Conservation (phyloP, 2,888 invertebrate genomes). For the Spilarctia lutea region DNA sequence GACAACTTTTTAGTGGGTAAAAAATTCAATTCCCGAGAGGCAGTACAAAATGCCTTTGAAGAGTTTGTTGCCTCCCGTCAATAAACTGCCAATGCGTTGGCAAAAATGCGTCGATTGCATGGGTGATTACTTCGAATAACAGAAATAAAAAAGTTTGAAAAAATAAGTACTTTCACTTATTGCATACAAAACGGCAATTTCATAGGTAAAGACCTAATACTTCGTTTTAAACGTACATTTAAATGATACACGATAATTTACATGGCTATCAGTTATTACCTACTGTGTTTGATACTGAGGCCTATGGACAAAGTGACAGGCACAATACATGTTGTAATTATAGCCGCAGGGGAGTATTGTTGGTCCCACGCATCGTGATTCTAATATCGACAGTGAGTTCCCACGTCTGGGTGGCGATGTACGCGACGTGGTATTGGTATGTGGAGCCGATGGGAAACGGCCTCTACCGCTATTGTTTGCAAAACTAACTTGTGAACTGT, state of each 20-base stretch:
- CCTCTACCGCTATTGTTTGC: slow-evolving; percentile 40
- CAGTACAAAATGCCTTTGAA: too few relatives aligned
- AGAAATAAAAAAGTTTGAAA: too few relatives aligned
- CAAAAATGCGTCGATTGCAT: too few relatives aligned
- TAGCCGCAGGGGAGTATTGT: background rate
- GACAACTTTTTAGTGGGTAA: too few relatives aligned
- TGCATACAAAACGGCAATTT: too few relatives aligned
- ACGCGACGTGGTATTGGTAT: background rate
- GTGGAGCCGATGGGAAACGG: slow-evolving; percentile 38
- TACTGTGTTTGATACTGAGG: background rate
- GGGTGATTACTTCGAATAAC: too few relatives aligned
- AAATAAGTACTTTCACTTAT: too few relatives aligned
- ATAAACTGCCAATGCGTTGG: too few relatives aligned
- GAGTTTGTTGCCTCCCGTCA: too few relatives aligned
- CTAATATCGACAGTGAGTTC: slow-evolving; percentile 35
- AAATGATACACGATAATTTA: background rate
- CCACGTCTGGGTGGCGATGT: slow-evolving; percentile 28
- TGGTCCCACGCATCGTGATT: slow-evolving; percentile 40
- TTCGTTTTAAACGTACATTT: too few relatives aligned
- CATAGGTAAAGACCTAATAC: too few relatives aligned
- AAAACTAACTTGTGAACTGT: slow-evolving; percentile 28
- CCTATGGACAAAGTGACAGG: background rate
- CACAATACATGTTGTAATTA: background rate
- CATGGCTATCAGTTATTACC: background rate
- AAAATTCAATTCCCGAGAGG: too few relatives aligned